phyloP scores from a whole-genome alignment of 2,888 invertebrate species.

The Eurois occulta region DNA sequence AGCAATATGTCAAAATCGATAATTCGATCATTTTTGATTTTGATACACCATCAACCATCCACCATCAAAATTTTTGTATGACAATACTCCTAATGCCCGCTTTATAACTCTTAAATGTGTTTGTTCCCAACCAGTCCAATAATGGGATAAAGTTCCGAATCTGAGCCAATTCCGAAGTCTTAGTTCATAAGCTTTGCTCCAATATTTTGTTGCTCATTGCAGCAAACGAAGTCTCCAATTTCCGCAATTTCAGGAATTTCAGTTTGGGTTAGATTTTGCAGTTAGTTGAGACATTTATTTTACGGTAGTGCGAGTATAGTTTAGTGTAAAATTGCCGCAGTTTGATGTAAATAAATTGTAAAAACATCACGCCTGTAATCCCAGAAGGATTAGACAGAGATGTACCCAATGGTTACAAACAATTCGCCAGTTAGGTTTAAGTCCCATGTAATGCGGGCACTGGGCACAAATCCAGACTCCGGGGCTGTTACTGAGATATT shows the following conservation, averaged over 20 bases:
- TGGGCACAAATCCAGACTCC: too few relatives aligned
- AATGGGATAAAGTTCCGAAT: constrained; percentile 38
- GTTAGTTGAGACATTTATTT: constrained; percentile 4
- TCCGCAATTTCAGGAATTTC: constrained; percentile 34
- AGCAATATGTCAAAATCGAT: too few relatives aligned
- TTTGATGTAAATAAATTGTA: background rate
- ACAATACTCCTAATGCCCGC: background rate
- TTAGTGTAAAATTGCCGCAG: background rate
- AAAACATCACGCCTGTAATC: background rate
- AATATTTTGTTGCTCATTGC: constrained; percentile 29
- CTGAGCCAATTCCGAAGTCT: constrained; percentile 22
- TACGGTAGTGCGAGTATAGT: background rate
- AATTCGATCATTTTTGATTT: too few relatives aligned
- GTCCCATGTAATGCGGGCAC: background rate
- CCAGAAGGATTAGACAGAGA: background rate
- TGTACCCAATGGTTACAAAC: background rate
- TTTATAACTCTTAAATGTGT: background rate
- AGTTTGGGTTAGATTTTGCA: background rate
- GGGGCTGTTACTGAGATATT: background rate
- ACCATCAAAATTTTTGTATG: background rate
- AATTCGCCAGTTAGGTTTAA: background rate
- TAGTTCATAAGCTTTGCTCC: constrained; percentile 26
- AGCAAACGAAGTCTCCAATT: constrained; percentile 34
- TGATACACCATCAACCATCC: too few relatives aligned
- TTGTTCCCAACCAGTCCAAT: constrained; percentile 29